Base-by-base conservation (phyloP, 2,888 invertebrate species). In the Tipula confusa region DNA sequence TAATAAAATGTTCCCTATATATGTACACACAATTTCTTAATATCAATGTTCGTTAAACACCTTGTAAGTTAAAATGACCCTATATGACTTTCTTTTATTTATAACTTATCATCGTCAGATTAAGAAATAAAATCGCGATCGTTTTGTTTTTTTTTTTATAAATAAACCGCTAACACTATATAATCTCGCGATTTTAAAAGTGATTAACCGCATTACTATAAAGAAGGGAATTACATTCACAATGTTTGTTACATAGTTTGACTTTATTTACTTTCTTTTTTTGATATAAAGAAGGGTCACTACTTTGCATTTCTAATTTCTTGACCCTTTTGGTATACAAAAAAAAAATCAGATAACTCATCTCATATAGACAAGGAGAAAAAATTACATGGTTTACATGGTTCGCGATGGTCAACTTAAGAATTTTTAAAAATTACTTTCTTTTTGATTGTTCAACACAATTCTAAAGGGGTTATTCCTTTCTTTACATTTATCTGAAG, bases 331-430 rank as follows among this genome's bases (percentile, higher is more conserved):
- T 64, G 64, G 11, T 64, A 64, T 64, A 24, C n/a, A n/a, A n/a
- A n/a, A n/a, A n/a, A n/a, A n/a, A 24, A 64, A 64, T n/a, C 64
- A 64, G 6, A 2, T 64, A 64, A 64, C 9, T 64, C n/a, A 64
- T 64, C 64, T 64, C 64, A 24, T n/a, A n/a, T 24, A 64, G 64
- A 24, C 64, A n/a, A n/a, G n/a, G 18, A 64, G 64, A 64, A 64
- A 64, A 64, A 24, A 64, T 64, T 64, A 64, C 64, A 64, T 64
- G 64, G 64, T 64, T 64, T 64, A 64, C 64, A 64, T 64, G 64
- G 64, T 64, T 64, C 64, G 64, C 64, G 64, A 64, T 64, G 64
- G 64, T 64, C 64, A 64, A 24, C 43, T n/a, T 43, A 43, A 64
- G 64, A 24, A 43, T 15, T 43, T n/a, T 43, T 15, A 9, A 64